These are phyloP conservation scores for Cephus pulcher DNA, from an alignment of 2,888 invertebrate species.

Conservation along the genomic window DNA sequence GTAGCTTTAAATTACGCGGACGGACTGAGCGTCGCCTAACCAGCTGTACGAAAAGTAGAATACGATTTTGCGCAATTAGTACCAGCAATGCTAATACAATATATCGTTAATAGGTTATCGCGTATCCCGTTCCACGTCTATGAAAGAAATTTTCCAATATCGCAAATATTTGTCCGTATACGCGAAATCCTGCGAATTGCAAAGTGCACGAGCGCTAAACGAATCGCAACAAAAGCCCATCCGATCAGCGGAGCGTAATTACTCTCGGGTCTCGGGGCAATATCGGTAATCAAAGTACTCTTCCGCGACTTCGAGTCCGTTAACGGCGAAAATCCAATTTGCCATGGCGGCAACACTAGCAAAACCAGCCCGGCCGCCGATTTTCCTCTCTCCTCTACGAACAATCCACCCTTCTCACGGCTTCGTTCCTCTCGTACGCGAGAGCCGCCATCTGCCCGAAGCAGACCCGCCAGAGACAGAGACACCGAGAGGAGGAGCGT, in stretches of 20 bases:
- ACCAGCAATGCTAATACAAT: not conserved
- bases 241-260: not conserved
- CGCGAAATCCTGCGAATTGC: not conserved
- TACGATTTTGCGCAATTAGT: not conserved
- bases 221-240: not conserved
- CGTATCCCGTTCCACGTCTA: not conserved
- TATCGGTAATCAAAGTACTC: not conserved
- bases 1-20: not conserved
- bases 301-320: not conserved
- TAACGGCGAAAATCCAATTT: not conserved
- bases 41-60: not conserved
- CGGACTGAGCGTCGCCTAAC: not conserved
- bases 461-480: not conserved
- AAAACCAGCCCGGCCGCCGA: not conserved
- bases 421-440: not conserved
- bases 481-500: not conserved
- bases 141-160: not conserved
- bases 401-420: not conserved
- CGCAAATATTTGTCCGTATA: not conserved
- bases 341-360: not conserved
- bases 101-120: not conserved
- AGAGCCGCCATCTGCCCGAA: not conserved
- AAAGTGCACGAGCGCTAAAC: not conserved
- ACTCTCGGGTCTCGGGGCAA: not conserved
- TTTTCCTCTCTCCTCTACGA: not conserved